These are phyloP conservation scores for Bathynomus jamesi DNA, from an alignment of 1,140 invertebrate species.

Conservation along the genomic window DNA sequence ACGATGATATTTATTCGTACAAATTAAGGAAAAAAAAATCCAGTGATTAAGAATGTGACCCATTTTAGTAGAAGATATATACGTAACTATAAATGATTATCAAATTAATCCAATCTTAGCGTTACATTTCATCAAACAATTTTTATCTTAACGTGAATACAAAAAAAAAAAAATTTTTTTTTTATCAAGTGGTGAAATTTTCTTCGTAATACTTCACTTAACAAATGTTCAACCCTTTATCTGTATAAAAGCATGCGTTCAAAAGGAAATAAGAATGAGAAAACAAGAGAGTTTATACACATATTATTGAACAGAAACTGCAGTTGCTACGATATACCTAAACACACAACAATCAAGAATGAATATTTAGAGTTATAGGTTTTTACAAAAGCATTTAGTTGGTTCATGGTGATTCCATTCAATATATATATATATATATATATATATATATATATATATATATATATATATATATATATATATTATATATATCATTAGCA, in stretches of 20 bases:
- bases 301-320: conserved; percentile 2
- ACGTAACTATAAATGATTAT: not conserved
- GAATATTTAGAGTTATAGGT: not conserved
- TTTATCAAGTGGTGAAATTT: not conserved
- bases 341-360: not conserved
- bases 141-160: not conserved
- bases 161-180: not conserved
- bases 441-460: too few species aligned
- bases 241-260: not conserved
- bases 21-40: too few species aligned
- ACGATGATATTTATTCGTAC: too few species aligned
- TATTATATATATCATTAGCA: not conserved
- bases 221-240: too few species aligned
- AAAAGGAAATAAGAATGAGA: not conserved
- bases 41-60: too few species aligned
- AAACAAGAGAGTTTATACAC: not conserved
- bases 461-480: not conserved
- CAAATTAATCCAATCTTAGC: not conserved
- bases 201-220: not conserved
- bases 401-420: not conserved
- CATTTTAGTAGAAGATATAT: too few species aligned
- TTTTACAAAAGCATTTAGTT: not conserved
- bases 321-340: not conserved
- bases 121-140: not conserved
- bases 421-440: not conserved